These are phyloP conservation scores for Perca schrenkii DNA, from an alignment of 2,113 vertebrate species.

Conservation along the genomic window DNA sequence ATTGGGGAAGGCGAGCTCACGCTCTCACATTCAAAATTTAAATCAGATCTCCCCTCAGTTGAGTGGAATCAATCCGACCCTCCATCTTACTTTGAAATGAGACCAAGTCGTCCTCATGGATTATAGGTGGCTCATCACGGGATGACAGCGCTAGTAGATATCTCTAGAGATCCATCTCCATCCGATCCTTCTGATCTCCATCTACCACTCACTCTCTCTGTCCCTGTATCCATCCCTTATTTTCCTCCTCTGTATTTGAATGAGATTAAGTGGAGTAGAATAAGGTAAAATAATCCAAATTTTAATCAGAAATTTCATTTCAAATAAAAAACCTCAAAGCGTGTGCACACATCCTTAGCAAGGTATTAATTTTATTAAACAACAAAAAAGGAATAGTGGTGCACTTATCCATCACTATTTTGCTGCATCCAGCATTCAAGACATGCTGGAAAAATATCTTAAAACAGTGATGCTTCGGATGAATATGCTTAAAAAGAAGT, in stretches of 20 bases:
- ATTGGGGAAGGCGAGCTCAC: constrained; percentile 85
- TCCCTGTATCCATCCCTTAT: constrained; percentile 6
- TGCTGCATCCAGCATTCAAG: constrained; percentile 6
- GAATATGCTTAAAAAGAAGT: constrained; percentile 23
- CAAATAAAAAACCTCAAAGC: constrained; percentile 44
- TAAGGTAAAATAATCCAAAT: constrained; percentile 60
- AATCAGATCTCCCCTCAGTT: constrained; percentile 94
- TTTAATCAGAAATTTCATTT: constrained; percentile 65
- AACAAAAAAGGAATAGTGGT: not conserved
- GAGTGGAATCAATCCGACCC: constrained; percentile 91
- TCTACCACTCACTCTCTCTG: constrained; percentile 34
- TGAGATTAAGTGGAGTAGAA: constrained; percentile 15
- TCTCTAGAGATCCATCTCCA: constrained; percentile 79
- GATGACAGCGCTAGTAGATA: constrained; percentile 73
- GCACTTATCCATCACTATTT: not conserved
- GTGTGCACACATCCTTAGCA: constrained; percentile 11
- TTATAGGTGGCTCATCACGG: constrained; percentile 72
- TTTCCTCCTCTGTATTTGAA: constrained; percentile 20
- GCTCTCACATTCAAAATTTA: constrained; percentile 85
- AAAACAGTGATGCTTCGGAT: constrained; percentile 1
- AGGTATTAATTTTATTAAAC: not conserved
- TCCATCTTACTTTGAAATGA: constrained; percentile 98
- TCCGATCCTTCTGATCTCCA: constrained; percentile 70
- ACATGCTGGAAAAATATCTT: constrained; percentile 31
- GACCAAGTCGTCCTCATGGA: constrained; percentile 82